Base-by-base conservation (phyloP, 2,797 vertebrate genomes). In the Sciurus carolinensis region DNA sequence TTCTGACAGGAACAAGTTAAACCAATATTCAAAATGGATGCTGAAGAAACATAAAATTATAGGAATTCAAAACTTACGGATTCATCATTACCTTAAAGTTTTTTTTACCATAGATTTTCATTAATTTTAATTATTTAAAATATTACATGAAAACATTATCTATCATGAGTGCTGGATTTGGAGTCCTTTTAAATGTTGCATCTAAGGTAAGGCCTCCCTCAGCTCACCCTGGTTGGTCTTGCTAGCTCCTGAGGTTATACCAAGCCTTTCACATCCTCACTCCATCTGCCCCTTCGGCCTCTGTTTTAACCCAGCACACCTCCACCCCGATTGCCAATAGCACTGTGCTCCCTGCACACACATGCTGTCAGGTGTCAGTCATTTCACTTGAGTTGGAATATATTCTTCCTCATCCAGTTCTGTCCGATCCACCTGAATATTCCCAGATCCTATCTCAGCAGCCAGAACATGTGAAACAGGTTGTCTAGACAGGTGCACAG, bases 81-180 rank as follows among this genome's bases (percentile, higher is more conserved):
- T 54, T 64, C 33, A 59, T 64, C 30, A 67, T 88, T 81, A 81
- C 42, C 42, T 88, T 97, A 59, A 89, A 62, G n/a, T 67, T 66
- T 89, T 73, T 86, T 86, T 93, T n/a, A 18, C 33, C 3, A 3
- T 59, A 44, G 5, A 2, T 87, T 64, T 42, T 1, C 8, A 50
- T 71, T 42, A 42, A 87, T 64, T 81, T 59, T 39, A 36, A 50
- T 72, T 80, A 52, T 42, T 66, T 81, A 42, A 90, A 90, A 47
- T 67, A 14, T 57, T 57, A 1, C 10, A 59, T 42, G 42, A 79
- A n/a, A 62, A 33, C 44, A 52, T 73, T 64, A 17, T 57, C 71
- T 85, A 59, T 88, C 22, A 30, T 87, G 36, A 57, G 50, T 73
- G 72, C 9, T 79, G 36, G 82, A 20, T 26, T 66, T 33, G 24